A percentile compares a stretch with the other conserved stretches of the same genome.
phyloP scores from a whole-genome alignment of 64 coral and sea anemone species.

The Dendrophyllia cribrosa region DNA sequence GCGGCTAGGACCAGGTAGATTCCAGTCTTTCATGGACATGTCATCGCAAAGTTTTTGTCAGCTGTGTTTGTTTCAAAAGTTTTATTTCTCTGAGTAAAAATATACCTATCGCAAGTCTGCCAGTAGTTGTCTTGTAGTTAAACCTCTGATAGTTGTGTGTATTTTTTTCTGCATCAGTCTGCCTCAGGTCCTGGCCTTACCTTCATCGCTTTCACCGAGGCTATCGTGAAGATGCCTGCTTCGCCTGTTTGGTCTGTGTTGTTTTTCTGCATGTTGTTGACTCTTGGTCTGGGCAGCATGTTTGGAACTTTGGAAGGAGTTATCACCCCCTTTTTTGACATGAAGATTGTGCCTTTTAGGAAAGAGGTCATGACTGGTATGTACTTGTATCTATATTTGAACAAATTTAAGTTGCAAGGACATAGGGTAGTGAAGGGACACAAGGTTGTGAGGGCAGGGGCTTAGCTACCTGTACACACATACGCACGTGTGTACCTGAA shows the following conservation, averaged over 20 bases:
- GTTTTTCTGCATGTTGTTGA: slow-evolving; percentile 97
- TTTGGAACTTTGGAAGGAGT: slow-evolving; percentile 96
- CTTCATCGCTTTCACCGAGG: slow-evolving; percentile 98
- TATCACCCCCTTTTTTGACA: slow-evolving; percentile 85
- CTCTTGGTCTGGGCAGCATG: slow-evolving; percentile 95
- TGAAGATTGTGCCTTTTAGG: slow-evolving; percentile 83
- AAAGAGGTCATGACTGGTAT: slow-evolving; percentile 96
- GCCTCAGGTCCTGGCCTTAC: slow-evolving; percentile 90
- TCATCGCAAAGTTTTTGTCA: too few species aligned
- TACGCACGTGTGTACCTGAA: too few species aligned
- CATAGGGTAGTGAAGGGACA: too few species aligned
- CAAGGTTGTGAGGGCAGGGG: too few species aligned
- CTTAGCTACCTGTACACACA: too few species aligned
- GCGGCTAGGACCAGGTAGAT: too few species aligned
- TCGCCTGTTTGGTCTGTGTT: slow-evolving; percentile 91
- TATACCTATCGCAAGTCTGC: too few species aligned
- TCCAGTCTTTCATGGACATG: too few species aligned
- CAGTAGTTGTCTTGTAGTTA: too few species aligned
- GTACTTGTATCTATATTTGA: background rate
- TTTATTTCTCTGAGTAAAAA: too few species aligned
- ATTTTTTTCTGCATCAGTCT: slow-evolving; percentile 49
- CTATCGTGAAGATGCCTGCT: slow-evolving; percentile 85
- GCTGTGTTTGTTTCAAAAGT: too few species aligned
- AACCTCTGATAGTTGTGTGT: background rate
- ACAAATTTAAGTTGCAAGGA: too few species aligned